These are phyloP conservation scores for Venustaconcha ellipsiformis DNA, from an alignment of 1,140 invertebrate genomes.

Conservation along the genomic window DNA sequence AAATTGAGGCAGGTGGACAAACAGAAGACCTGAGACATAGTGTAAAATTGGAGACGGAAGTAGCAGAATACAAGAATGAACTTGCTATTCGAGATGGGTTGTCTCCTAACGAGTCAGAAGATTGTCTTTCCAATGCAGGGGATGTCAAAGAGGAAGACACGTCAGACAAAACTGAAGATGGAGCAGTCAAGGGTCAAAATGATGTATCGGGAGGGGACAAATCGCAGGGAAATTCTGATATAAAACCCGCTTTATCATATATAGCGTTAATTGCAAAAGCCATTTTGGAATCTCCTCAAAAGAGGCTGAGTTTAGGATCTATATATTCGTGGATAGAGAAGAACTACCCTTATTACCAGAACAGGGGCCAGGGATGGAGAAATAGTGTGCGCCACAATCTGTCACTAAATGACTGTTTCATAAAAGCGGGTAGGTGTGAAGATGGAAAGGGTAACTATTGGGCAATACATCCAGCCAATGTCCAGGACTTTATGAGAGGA, in stretches of 20 bases:
- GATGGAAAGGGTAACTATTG: constrained; percentile 79
- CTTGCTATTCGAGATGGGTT: constrained; percentile 27
- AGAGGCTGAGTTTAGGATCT: constrained; percentile 57
- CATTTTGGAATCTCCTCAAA: constrained; percentile 56
- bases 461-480: constrained; percentile 97
- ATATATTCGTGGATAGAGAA: constrained; percentile 65
- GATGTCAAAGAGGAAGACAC: constrained; percentile 25
- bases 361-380: constrained; percentile 63
- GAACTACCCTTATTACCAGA: constrained; percentile 64
- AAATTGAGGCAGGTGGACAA: constrained; percentile 12
- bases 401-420: constrained; percentile 67
- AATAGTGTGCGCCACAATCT: constrained; percentile 68
- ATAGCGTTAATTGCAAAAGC: constrained; percentile 64
- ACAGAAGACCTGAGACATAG: not conserved
- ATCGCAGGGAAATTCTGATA: constrained; percentile 41
- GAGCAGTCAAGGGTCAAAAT: constrained; percentile 13
- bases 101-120: constrained; percentile 21
- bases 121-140: constrained; percentile 19
- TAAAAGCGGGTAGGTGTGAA: constrained; percentile 65
- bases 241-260: constrained; percentile 63
- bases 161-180: constrained; percentile 27
- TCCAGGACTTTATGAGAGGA: constrained; percentile 95
- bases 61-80: constrained; percentile 39
- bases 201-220: constrained; percentile 37
- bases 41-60: constrained; percentile 35